Evolutionary conservation across 2,113 vertebrate genomes (phyloP).

Genomic region (Otis tarda): DNA sequence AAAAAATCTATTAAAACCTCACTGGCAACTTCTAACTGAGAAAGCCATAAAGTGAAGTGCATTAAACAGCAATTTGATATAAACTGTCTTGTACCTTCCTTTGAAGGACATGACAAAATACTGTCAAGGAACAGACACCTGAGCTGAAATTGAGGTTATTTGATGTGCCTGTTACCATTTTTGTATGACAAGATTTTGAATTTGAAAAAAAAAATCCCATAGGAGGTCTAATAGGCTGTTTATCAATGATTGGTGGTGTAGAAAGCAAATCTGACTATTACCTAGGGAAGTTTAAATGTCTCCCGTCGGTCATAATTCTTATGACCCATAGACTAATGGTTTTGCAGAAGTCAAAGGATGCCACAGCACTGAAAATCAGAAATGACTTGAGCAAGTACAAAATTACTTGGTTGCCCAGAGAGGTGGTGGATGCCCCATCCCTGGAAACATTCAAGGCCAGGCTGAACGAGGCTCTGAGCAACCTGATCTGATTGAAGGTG

Average conservation of each 20-base stretch:
- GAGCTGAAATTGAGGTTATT: not conserved
- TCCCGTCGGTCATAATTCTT: not conserved
- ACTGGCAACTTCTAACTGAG: not conserved
- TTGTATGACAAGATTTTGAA: not conserved
- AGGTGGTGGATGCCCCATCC: no score
- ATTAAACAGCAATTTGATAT: not conserved
- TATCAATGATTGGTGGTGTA: not conserved
- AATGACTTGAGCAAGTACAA: not conserved
- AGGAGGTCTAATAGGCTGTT: not conserved
- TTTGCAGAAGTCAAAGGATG: not conserved
- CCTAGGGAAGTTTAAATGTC: not conserved
- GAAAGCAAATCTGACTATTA: not conserved
- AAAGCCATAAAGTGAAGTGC: not conserved
- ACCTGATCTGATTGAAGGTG: no score
- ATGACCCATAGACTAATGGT: not conserved
- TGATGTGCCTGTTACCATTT: not conserved
- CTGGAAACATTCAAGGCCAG: no score
- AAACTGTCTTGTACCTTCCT: not conserved
- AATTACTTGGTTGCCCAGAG: no score
- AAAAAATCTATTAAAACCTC: not conserved
- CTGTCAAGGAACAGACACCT: not conserved
- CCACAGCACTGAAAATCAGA: not conserved
- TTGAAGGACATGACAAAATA: not conserved
- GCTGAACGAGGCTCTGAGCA: no score
- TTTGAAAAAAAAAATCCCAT: not conserved